A percentile compares a stretch with the other conserved stretches of the same genome.
Evolutionary conservation across 1,140 invertebrate species (phyloP).

Genomic region (Idris sp.): DNA sequence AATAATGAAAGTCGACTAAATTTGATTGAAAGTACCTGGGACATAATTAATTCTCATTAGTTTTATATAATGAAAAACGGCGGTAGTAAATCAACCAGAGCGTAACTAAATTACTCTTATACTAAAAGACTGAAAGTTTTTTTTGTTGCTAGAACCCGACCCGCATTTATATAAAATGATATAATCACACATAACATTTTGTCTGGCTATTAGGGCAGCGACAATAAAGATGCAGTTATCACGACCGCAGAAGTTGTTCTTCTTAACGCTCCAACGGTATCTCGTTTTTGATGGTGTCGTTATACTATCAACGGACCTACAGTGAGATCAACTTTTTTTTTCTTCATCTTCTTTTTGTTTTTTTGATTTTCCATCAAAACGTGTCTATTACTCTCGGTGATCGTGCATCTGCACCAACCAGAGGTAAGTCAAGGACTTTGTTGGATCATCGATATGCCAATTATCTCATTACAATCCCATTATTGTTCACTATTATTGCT

Average conservation of each 20-base stretch:
- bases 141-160: too few species aligned
- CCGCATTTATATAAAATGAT: neutral
- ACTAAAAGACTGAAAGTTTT: too few species aligned
- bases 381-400: conserved; percentile 22
- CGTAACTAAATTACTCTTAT: too few species aligned
- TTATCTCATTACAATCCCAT: conserved; percentile 26
- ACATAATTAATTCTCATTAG: too few species aligned
- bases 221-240: conserved; percentile 36
- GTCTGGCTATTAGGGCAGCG: conserved; percentile 24
- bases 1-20: too few species aligned
- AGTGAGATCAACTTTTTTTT: too few species aligned
- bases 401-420: conserved; percentile 25
- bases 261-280: conserved; percentile 26
- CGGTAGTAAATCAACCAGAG: too few species aligned
- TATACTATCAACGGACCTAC: conserved; percentile 6
- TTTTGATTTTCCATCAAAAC: conserved; percentile 15
- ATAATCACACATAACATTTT: conserved; percentile 25
- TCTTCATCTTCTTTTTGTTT: too few species aligned
- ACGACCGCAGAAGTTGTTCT: conserved; percentile 15
- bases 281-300: conserved; percentile 28
- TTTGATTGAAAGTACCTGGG: too few species aligned
- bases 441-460: conserved; percentile 29
- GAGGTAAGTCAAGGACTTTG: conserved; percentile 42
- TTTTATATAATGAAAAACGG: too few species aligned
- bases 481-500: conserved; percentile 18